Evolutionary conservation across 1,140 invertebrate genomes (phyloP).

Genomic region (Rhagoletis pomonella): DNA sequence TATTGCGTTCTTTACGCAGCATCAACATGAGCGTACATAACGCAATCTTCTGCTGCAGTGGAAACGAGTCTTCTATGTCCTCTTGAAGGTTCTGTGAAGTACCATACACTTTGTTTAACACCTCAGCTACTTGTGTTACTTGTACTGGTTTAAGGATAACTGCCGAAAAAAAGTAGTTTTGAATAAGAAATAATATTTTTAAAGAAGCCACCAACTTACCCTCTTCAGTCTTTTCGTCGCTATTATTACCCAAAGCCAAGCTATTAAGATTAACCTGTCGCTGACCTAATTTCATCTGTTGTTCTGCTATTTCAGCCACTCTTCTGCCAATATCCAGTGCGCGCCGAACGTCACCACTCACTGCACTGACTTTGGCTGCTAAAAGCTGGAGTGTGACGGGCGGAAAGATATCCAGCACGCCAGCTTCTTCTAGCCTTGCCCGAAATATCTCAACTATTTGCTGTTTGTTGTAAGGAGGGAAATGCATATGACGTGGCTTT

Average conservation of each 20-base stretch:
- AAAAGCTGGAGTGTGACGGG: slow-evolving; percentile 89
- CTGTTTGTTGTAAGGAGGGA: slow-evolving; percentile 92
- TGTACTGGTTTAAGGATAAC: slow-evolving; percentile 77
- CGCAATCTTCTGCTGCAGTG: slow-evolving; percentile 93
- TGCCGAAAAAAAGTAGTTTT: slow-evolving; percentile 45
- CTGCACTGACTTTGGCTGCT: slow-evolving; percentile 94
- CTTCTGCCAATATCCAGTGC: slow-evolving; percentile 93
- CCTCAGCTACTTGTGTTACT: slow-evolving; percentile 85
- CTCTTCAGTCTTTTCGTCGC: slow-evolving; percentile 55
- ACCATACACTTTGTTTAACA: slow-evolving; percentile 91
- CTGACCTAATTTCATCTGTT: slow-evolving; percentile 75
- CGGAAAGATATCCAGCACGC: slow-evolving; percentile 84
- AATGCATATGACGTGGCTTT: slow-evolving; percentile 87
- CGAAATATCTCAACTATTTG: slow-evolving; percentile 93
- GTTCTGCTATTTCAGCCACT: slow-evolving; percentile 86
- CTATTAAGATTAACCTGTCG: slow-evolving; percentile 45
- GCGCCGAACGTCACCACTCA: slow-evolving; percentile 94
- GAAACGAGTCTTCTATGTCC: slow-evolving; percentile 81
- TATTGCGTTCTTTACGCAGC: slow-evolving; percentile 86
- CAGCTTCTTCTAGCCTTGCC: slow-evolving; percentile 82
- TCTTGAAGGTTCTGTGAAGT: slow-evolving; percentile 81
- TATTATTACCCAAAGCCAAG: slow-evolving; percentile 57
- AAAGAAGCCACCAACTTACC: slow-evolving; percentile 56
- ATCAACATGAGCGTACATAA: slow-evolving; percentile 90
- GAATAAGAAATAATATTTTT: not conserved